A percentile compares a stretch with the other conserved stretches of the same genome.
phyloP scores from a whole-genome alignment of 2,888 invertebrate genomes.

The Leucania comma region DNA sequence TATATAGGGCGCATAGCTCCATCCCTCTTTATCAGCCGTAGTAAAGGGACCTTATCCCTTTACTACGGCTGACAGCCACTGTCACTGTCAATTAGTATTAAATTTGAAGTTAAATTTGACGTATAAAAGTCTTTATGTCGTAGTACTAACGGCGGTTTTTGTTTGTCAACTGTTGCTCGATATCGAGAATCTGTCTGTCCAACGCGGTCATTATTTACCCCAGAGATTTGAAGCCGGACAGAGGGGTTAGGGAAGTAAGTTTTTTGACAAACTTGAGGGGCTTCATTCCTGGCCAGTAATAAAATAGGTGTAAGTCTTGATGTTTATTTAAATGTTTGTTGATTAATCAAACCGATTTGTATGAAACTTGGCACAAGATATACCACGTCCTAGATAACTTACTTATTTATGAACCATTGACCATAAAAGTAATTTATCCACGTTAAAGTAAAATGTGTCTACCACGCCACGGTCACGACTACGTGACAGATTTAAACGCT shows the following conservation, averaged over 20 bases:
- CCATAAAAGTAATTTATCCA: too few species aligned
- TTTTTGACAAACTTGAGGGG: background rate
- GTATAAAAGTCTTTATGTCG: background rate
- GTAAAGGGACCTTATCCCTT: background rate
- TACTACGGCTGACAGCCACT: background rate
- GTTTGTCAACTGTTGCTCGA: background rate
- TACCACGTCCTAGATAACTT: background rate
- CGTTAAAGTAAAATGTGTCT: too few species aligned
- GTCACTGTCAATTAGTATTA: background rate
- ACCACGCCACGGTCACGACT: too few species aligned
- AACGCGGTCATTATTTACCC: slow-evolving; percentile 8
- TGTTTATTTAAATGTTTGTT: background rate
- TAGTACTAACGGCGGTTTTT: background rate
- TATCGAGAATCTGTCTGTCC: background rate
- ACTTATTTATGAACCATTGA: too few species aligned
- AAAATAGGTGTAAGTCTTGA: background rate
- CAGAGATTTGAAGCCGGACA: background rate
- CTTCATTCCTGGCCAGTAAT: background rate
- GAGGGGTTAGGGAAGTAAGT: background rate
- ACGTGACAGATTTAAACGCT: too few species aligned
- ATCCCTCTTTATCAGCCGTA: too few species aligned
- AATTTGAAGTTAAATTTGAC: background rate
- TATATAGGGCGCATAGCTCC: too few species aligned
- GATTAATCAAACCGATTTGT: background rate
- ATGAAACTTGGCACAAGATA: background rate